phyloP scores from a whole-genome alignment of 2,888 invertebrate species.

The Torymus auratus region DNA sequence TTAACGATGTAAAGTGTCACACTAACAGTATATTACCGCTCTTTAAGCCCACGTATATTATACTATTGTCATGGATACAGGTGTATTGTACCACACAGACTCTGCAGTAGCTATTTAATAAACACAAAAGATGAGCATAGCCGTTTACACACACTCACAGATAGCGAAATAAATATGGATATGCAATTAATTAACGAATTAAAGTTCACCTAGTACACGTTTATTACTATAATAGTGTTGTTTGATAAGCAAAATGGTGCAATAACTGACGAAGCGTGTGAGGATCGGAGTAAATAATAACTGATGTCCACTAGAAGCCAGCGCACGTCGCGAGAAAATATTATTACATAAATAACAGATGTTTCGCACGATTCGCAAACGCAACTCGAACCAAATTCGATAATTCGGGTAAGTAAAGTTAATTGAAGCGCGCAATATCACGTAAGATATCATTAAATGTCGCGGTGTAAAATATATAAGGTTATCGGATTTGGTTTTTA shows the following conservation, averaged over 20 bases:
- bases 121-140: slow-evolving; percentile 51
- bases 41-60: slow-evolving; percentile 52
- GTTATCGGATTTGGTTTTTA: too few relatives aligned
- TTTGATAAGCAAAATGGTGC: slow-evolving; percentile 46
- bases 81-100: slow-evolving; percentile 45
- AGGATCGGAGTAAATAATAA: not conserved
- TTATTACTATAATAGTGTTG: slow-evolving; percentile 43
- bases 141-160: slow-evolving; percentile 42
- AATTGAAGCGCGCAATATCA: too few relatives aligned
- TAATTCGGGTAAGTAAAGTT: too few relatives aligned
- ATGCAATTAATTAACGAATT: slow-evolving; percentile 42
- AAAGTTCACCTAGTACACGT: slow-evolving; percentile 42
- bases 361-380: too few relatives aligned
- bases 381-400: too few relatives aligned
- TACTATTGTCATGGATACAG: slow-evolving; percentile 43
- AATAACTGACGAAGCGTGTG: slow-evolving; percentile 34
- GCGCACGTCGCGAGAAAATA: not conserved
- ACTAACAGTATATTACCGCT: slow-evolving; percentile 45
- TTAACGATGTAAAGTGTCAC: slow-evolving; percentile 1
- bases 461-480: too few relatives aligned
- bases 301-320: slow-evolving; percentile 57
- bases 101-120: slow-evolving; percentile 48
- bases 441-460: too few relatives aligned
- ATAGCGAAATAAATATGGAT: slow-evolving; percentile 54
- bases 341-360: too few relatives aligned